phyloP scores from a whole-genome alignment of 2,888 invertebrate genomes.

The Arrhopalites spinosus region DNA sequence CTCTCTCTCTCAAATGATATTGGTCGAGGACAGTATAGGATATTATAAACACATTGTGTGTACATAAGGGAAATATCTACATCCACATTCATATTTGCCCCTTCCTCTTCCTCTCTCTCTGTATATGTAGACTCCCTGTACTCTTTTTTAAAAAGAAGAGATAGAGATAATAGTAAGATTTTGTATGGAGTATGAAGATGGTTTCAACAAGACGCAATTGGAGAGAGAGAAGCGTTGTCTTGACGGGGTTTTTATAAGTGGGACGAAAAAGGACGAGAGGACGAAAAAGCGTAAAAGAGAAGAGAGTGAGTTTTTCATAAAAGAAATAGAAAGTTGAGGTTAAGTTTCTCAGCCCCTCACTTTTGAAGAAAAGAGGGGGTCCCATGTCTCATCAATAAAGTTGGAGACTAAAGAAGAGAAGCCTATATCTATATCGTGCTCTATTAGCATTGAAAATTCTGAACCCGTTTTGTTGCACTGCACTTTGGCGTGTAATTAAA shows the following conservation, averaged over 20 bases:
- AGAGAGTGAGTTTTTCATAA: neutral
- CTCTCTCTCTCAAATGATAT: neutral
- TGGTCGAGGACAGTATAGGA: conserved; percentile 1
- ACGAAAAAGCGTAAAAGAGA: neutral
- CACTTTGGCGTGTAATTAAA: conserved; percentile 46
- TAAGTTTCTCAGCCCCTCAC: neutral
- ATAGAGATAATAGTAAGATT: too few relatives aligned
- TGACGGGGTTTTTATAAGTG: too few relatives aligned
- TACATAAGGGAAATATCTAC: too few relatives aligned
- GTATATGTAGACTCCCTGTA: too few relatives aligned
- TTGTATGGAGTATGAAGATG: too few relatives aligned
- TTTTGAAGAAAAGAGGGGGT: conserved; percentile 16
- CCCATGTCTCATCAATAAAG: conserved; percentile 29
- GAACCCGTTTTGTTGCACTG: conserved; percentile 38
- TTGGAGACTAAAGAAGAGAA: neutral
- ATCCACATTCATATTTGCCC: too few relatives aligned
- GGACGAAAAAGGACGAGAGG: neutral
- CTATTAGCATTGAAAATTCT: conserved; percentile 33
- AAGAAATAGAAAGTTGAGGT: neutral
- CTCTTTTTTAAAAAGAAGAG: too few relatives aligned
- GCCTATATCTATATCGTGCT: neutral
- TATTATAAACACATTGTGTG: too few relatives aligned
- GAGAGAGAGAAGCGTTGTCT: too few relatives aligned
- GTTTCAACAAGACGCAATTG: too few relatives aligned
- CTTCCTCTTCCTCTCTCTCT: too few relatives aligned